Evolutionary conservation across 2,113 vertebrate species (phyloP).

Genomic region (Silurus asotus): DNA sequence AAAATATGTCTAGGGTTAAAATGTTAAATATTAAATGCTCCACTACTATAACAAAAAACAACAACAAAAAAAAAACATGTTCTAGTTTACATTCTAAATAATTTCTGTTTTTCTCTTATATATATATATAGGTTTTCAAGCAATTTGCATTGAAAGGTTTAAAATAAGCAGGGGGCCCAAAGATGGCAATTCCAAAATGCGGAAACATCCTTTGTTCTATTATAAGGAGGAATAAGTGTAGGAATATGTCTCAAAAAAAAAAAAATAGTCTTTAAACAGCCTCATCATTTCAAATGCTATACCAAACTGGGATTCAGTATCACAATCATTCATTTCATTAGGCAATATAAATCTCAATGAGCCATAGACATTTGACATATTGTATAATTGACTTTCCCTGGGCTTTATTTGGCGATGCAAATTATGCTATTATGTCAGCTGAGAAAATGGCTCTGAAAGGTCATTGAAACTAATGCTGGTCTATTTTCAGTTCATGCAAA

Average conservation of each 20-base stretch:
- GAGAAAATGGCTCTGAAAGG: constrained; percentile 30
- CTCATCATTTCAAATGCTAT: background rate
- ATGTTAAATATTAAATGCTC: background rate
- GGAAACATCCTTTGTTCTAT: background rate
- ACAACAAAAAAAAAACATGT: too few species aligned
- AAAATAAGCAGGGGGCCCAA: background rate
- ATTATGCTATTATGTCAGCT: constrained; percentile 19
- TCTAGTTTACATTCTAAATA: background rate
- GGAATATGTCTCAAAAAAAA: background rate
- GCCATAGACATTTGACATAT: background rate
- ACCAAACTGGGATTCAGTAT: background rate
- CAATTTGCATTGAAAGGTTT: background rate
- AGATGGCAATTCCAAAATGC: background rate
- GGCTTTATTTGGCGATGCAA: constrained; percentile 28
- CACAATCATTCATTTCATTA: constrained; percentile 14
- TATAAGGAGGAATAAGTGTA: background rate
- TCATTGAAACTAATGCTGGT: constrained; percentile 35
- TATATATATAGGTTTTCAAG: background rate
- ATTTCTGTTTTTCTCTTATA: background rate
- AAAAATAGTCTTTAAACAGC: background rate
- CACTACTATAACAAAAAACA: background rate
- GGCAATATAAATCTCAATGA: constrained; percentile 17
- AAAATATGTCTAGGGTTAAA: background rate
- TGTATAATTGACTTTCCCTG: background rate
- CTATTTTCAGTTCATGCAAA: background rate